Evolutionary conservation across 2,113 vertebrate species (phyloP), one percentile per base, ranked within the genome.

Genomic region (Apistogramma diplotaenia): DNA sequence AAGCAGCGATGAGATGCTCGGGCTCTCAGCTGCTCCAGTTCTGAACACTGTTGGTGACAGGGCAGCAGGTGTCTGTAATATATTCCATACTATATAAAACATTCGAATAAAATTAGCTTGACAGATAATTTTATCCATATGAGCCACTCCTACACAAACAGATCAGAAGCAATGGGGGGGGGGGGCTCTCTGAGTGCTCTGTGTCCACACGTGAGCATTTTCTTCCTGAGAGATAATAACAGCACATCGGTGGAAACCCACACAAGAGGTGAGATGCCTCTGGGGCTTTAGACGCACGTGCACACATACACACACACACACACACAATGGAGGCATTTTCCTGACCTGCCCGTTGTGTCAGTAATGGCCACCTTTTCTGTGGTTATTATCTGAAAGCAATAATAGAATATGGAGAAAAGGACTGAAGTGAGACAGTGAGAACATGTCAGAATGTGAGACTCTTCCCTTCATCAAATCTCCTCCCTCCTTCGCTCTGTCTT

Each of bases 191-290:
- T 49, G 74, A 90, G 53, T 59, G 79, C 76, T 76, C 35, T 49
- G 6, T 58, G 76, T 71, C 82, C 59, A 56, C 83, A 40, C 27
- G 40, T 82, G 79, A 59, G 51, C 29, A 35, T 1, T 77, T 83
- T 76, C 83, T 83, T 21, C 62, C 79, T 59, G 51, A 9, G 70
- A 73, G 61, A 84, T 67, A 80, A 88, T 81, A 51, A 75, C 23
- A 19, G 67, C 67, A 56, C 60, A 11, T 71, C 0, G 49, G 58
- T 33, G 16, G 49, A 82, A 85, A 81, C 82, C 57, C 79, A 88
- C 84, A 82, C 83, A 31, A 18, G 57, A 2, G 33, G 70, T 1
- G 40, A 19, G 72, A 54, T 6, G 71, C 75, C 82, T 83, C 58
- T 3, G 59, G 74, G 57, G 75, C 59, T 49, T 57, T 18, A 60